A percentile compares a stretch with the other conserved stretches of the same genome.
Conservation (phyloP, 53 echinoderm and acorn worm genomes). For the Pentamera pediparva region DNA sequence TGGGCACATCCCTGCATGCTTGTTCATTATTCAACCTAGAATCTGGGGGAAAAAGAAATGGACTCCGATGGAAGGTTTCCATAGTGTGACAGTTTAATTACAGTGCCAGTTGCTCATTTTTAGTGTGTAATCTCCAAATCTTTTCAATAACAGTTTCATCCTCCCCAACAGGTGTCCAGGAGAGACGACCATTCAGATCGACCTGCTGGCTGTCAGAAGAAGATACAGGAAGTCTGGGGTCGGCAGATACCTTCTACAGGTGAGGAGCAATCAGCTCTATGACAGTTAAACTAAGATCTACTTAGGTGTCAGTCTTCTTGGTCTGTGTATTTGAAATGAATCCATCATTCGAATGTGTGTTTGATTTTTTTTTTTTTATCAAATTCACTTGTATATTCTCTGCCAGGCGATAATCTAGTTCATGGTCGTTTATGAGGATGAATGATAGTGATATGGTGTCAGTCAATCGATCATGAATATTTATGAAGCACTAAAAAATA, state of each 20-base stretch:
- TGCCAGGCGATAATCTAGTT: too few relatives aligned
- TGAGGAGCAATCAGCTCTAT: constrained; percentile 10
- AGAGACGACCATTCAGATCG: constrained; percentile 82
- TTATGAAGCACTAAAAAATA: too few relatives aligned
- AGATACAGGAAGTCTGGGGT: constrained; percentile 70
- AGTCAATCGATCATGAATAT: too few relatives aligned
- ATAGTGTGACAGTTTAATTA: too few relatives aligned
- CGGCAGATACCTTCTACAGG: constrained; percentile 77
- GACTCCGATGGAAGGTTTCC: too few relatives aligned
- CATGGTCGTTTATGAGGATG: too few relatives aligned
- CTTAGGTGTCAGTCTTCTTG: not conserved
- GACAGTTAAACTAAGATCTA: not conserved
- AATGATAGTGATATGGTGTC: too few relatives aligned
- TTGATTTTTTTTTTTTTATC: not conserved
- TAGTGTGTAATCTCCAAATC: not conserved
- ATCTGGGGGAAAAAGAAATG: too few relatives aligned
- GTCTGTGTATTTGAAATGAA: not conserved
- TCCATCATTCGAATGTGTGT: not conserved
- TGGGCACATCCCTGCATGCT: too few relatives aligned
- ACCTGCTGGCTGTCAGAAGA: constrained; percentile 74
- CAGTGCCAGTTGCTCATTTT: not conserved
- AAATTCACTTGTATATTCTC: not conserved
- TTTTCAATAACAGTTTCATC: not conserved
- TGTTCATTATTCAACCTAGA: too few relatives aligned
- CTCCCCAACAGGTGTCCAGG: constrained; percentile 61